These are phyloP conservation scores for Dasyurus viverrinus DNA, from an alignment of 2,113 vertebrate species.

Conservation along the genomic window DNA sequence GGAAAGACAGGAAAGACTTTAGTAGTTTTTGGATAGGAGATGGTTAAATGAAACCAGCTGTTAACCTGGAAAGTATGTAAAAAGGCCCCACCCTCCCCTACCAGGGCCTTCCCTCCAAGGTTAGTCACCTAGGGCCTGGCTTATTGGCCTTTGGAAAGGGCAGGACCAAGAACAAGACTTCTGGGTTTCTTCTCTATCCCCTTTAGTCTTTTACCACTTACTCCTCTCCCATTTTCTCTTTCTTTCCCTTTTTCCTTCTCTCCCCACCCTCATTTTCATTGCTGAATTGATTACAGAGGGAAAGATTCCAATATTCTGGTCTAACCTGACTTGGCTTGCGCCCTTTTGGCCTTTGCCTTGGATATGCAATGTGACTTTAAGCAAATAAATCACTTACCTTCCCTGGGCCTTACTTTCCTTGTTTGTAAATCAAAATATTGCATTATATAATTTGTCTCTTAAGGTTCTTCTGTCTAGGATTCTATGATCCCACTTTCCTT, in stretches of 20 bases:
- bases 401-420: not conserved
- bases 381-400: not conserved
- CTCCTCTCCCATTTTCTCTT: not conserved
- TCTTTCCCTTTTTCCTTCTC: not conserved
- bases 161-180: not conserved
- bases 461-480: not conserved
- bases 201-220: not conserved
- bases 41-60: slow-evolving; percentile 62
- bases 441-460: not conserved
- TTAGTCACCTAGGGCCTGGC: slow-evolving; percentile 58
- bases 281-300: not conserved
- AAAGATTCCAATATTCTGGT: not conserved
- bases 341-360: not conserved
- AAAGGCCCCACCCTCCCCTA: slow-evolving; percentile 40
- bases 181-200: not conserved
- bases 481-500: not conserved
- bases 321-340: not conserved
- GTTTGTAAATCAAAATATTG: not conserved
- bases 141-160: slow-evolving; percentile 10
- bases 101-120: not conserved
- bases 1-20: not conserved
- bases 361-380: not conserved
- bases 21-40: slow-evolving; percentile 13
- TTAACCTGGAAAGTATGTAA: slow-evolving; percentile 63
- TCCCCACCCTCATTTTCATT: not conserved